These are phyloP conservation scores for Andrena hattorfiana DNA, from an alignment of 2,888 invertebrate genomes.

Conservation along the genomic window DNA sequence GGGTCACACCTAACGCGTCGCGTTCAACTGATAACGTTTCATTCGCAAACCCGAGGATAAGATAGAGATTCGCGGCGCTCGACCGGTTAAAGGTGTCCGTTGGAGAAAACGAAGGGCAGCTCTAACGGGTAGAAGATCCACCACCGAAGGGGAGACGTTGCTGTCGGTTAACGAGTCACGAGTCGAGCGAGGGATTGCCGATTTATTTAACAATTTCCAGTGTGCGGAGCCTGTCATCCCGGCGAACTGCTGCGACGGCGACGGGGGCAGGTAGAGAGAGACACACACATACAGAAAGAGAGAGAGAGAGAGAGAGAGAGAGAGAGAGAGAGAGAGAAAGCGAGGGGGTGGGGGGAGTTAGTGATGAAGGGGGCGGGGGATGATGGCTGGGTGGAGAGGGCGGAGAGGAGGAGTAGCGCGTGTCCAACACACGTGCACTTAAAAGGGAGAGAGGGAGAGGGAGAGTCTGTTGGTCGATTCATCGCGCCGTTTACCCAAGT, in stretches of 20 bases:
- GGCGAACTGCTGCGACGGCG: background rate
- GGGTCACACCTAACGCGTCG: too few relatives aligned
- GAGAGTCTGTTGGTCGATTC: constrained; percentile 57
- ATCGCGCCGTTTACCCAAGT: constrained; percentile 72
- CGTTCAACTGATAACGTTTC: too few relatives aligned
- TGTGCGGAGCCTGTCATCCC: background rate
- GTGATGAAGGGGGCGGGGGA: constrained; percentile 20
- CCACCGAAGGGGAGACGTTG: background rate
- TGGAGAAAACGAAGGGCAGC: too few relatives aligned
- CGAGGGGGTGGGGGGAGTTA: background rate
- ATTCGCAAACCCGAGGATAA: too few relatives aligned
- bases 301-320: too few relatives aligned
- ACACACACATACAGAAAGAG: too few relatives aligned
- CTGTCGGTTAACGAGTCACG: background rate
- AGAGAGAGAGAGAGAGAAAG: too few relatives aligned
- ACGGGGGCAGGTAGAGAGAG: background rate
- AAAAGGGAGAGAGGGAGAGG: constrained; percentile 32
- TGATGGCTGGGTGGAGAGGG: background rate
- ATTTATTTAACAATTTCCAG: constrained; percentile 4
- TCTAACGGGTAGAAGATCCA: too few relatives aligned
- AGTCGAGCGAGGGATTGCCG: background rate
- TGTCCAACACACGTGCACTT: constrained; percentile 58
- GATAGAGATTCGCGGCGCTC: too few relatives aligned
- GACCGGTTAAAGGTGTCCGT: too few relatives aligned
- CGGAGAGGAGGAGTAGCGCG: constrained; percentile 51